These are phyloP conservation scores for Drosophila emarginata DNA, from an alignment of 2,888 invertebrate genomes.

Conservation along the genomic window DNA sequence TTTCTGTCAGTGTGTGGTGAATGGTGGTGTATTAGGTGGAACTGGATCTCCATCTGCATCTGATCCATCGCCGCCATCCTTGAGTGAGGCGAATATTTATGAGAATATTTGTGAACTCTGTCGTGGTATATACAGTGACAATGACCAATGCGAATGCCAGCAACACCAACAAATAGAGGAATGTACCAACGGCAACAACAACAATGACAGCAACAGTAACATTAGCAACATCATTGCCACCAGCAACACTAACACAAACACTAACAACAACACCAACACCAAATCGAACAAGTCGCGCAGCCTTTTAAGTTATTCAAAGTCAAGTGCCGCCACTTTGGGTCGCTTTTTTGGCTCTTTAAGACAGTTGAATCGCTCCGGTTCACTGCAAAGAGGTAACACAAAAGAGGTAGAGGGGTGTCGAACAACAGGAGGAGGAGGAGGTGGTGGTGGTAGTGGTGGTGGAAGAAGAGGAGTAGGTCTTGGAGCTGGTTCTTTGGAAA, in stretches of 20 bases:
- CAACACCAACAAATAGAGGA: slow-evolving; percentile 11
- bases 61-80: background rate
- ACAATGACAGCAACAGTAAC: background rate
- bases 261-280: slow-evolving; percentile 3
- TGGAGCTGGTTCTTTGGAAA: slow-evolving; percentile 65
- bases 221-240: background rate
- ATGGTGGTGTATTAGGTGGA: slow-evolving; percentile 38
- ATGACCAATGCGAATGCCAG: slow-evolving; percentile 68
- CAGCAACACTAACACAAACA: slow-evolving; percentile 1
- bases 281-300: slow-evolving; percentile 52
- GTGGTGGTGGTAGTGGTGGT: background rate
- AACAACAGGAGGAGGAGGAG: background rate
- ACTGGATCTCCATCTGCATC: background rate
- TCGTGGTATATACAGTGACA: slow-evolving; percentile 74
- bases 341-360: slow-evolving; percentile 76
- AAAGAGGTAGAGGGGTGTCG: slow-evolving; percentile 1
- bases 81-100: slow-evolving; percentile 68
- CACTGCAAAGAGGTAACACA: slow-evolving; percentile 53
- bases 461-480: background rate
- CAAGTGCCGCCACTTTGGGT: slow-evolving; percentile 59
- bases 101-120: slow-evolving; percentile 81
- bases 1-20: slow-evolving; percentile 80
- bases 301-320: slow-evolving; percentile 53
- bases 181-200: slow-evolving; percentile 24
- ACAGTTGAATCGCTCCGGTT: slow-evolving; percentile 62